These are phyloP conservation scores for Lasioglossum villosulum DNA, from an alignment of 2,888 invertebrate species.

Conservation along the genomic window DNA sequence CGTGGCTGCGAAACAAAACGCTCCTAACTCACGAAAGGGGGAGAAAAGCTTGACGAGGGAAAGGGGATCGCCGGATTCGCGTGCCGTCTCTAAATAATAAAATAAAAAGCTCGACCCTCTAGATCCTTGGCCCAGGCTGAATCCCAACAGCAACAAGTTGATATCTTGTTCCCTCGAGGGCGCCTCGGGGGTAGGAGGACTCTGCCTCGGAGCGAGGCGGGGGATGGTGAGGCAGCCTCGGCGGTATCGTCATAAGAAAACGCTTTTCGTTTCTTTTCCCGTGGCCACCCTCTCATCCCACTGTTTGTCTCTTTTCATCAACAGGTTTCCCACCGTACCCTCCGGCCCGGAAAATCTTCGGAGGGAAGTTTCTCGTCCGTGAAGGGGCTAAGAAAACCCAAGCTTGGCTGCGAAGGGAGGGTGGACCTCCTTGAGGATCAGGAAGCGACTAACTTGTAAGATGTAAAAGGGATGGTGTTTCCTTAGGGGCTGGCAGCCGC, in stretches of 20 bases:
- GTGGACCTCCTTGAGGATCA: slow-evolving; percentile 64
- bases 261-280: slow-evolving; percentile 59
- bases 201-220: slow-evolving; percentile 36
- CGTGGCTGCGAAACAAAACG: slow-evolving; percentile 53
- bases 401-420: slow-evolving; percentile 41
- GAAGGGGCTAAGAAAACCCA: slow-evolving; percentile 74
- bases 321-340: slow-evolving; percentile 77
- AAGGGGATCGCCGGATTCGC: slow-evolving; percentile 63
- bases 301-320: slow-evolving; percentile 71
- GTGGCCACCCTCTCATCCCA: slow-evolving; percentile 19
- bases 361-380: slow-evolving; percentile 67
- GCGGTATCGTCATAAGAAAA: slow-evolving; percentile 71
- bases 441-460: slow-evolving; percentile 56
- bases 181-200: slow-evolving; percentile 43
- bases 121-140: slow-evolving; percentile 74
- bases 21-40: slow-evolving; percentile 43
- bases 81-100: slow-evolving; percentile 73
- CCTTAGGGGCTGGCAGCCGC: slow-evolving; percentile 55
- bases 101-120: slow-evolving; percentile 69
- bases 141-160: slow-evolving; percentile 82
- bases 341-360: slow-evolving; percentile 78
- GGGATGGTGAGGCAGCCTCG: slow-evolving; percentile 44
- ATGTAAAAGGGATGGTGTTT: slow-evolving; percentile 62
- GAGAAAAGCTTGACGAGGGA: slow-evolving; percentile 38
- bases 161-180: slow-evolving; percentile 78